Evolutionary conservation across 2,113 vertebrate species (phyloP).

Genomic region (Psilopogon haemacephalus): DNA sequence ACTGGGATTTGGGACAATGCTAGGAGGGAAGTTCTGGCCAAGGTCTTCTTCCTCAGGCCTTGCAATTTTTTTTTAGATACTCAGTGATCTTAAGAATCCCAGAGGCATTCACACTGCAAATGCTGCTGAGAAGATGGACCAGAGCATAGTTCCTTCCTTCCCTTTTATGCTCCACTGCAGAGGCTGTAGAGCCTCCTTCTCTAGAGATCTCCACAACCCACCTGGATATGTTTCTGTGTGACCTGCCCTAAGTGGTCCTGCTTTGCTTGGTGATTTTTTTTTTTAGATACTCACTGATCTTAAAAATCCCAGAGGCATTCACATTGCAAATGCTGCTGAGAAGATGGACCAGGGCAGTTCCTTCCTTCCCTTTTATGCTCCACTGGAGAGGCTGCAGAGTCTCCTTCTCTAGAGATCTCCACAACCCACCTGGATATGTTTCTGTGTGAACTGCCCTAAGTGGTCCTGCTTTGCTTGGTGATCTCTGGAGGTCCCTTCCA

Average conservation of each 20-base stretch:
- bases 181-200: too few species aligned
- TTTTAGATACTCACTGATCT: rapidly evolving
- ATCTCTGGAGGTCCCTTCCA: too few species aligned
- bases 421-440: too few species aligned
- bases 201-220: too few species aligned
- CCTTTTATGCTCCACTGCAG: neutral
- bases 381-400: neutral
- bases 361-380: neutral
- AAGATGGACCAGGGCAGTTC: neutral
- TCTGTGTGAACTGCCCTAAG: too few species aligned
- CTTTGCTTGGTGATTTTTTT: neutral
- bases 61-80: neutral
- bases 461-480: too few species aligned
- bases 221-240: too few species aligned
- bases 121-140: neutral
- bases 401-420: too few species aligned
- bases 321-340: rapidly evolving
- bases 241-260: too few species aligned
- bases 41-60: neutral
- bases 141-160: neutral
- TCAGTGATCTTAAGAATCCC: neutral
- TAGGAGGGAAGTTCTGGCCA: neutral
- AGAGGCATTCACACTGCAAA: neutral
- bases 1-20: neutral
- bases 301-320: neutral